phyloP scores from a whole-genome alignment of 2,797 vertebrate species.

The Rhodeus uyekii region DNA sequence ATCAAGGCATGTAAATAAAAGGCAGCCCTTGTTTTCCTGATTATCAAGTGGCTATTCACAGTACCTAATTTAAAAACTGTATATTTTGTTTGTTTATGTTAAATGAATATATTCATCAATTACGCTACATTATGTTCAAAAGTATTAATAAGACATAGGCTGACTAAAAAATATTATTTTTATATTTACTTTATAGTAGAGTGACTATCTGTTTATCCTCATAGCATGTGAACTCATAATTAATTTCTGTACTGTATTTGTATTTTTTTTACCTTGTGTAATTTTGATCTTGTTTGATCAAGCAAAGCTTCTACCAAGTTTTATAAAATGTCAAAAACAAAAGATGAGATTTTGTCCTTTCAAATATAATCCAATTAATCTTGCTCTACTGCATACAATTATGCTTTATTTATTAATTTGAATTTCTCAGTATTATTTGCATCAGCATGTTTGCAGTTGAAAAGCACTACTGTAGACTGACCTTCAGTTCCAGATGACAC shows the following conservation, averaged over 20 bases:
- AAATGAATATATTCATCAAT: neutral
- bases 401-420: neutral
- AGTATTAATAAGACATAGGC: neutral
- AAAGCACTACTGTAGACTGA: constrained; percentile 42
- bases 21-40: neutral
- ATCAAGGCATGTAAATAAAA: neutral
- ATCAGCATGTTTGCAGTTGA: neutral
- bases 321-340: neutral
- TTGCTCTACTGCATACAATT: neutral
- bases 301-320: neutral
- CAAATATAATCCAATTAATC: neutral
- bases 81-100: neutral
- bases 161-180: neutral
- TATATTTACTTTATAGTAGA: neutral
- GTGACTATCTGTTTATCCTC: neutral
- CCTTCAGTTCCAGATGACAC: constrained; percentile 63
- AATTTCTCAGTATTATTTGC: neutral
- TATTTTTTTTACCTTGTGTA: neutral
- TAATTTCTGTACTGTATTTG: neutral
- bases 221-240: neutral
- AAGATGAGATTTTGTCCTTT: neutral
- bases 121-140: neutral
- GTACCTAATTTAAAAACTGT: neutral
- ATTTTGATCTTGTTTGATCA: neutral
- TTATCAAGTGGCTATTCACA: neutral